phyloP scores from a whole-genome alignment of 1,140 invertebrate species.

The Aphis craccivora region DNA sequence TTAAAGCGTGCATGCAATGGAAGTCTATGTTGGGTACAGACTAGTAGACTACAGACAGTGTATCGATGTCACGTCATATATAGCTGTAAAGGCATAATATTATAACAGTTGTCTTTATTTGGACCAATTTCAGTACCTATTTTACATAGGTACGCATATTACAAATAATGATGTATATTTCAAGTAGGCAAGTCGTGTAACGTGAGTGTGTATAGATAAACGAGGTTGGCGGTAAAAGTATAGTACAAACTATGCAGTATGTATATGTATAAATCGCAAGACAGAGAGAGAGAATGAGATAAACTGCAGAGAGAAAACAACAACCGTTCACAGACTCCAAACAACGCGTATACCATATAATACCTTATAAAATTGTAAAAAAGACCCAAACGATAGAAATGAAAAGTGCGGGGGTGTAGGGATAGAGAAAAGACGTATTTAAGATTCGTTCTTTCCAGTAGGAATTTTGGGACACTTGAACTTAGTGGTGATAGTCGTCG shows the following conservation, averaged over 20 bases:
- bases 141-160: too few relatives aligned
- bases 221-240: slow-evolving; percentile 13
- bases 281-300: background rate
- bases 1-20: background rate
- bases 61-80: background rate
- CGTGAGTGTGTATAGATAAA: background rate
- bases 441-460: background rate
- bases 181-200: background rate
- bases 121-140: background rate
- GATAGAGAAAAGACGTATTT: background rate
- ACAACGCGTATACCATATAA: slow-evolving; percentile 23
- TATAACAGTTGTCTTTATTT: too few relatives aligned
- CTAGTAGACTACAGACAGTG: background rate
- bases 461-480: slow-evolving; percentile 52
- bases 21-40: background rate
- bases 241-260: background rate
- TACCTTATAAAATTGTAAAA: slow-evolving; percentile 47
- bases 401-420: background rate
- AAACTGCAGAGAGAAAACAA: slow-evolving; percentile 16
- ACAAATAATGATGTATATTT: background rate
- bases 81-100: too few relatives aligned
- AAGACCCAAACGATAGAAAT: background rate
- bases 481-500: background rate
- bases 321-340: slow-evolving; percentile 52
- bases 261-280: background rate